Evolutionary conservation across 1,140 invertebrate genomes (phyloP).

Genomic region (Drosophila sp.): DNA sequence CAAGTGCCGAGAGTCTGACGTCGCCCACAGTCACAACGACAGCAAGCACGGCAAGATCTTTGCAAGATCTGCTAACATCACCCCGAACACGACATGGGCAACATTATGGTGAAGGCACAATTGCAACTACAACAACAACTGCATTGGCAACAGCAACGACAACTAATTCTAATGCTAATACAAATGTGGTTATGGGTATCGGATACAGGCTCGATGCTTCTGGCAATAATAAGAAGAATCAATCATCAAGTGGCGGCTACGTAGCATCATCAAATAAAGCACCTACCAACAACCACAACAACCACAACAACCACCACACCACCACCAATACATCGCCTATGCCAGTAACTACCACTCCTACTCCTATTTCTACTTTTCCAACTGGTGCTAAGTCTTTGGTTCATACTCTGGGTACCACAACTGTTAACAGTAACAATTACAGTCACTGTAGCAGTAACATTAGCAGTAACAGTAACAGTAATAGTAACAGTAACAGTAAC

Average conservation of each 20-base stretch:
- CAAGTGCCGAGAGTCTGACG: slow-evolving; percentile 84
- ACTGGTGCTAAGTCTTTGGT: slow-evolving; percentile 64
- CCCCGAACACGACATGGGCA: slow-evolving; percentile 65
- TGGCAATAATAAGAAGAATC: slow-evolving; percentile 21
- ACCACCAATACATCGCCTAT: slow-evolving; percentile 61
- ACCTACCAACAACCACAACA: slow-evolving; percentile 42
- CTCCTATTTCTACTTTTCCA: slow-evolving; percentile 75
- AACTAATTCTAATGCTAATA: slow-evolving; percentile 72
- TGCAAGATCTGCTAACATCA: slow-evolving; percentile 81
- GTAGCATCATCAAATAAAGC: slow-evolving; percentile 52
- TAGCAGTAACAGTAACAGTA: slow-evolving; percentile 32
- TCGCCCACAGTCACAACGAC: slow-evolving; percentile 72
- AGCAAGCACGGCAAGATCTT: slow-evolving; percentile 60
- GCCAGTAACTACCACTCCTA: slow-evolving; percentile 84
- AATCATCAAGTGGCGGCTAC: slow-evolving; percentile 39
- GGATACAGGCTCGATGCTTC: slow-evolving; percentile 33
- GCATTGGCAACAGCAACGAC: slow-evolving; percentile 17
- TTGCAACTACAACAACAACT: slow-evolving; percentile 21
- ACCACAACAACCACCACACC: slow-evolving; percentile 44
- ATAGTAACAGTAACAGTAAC: slow-evolving; percentile 22
- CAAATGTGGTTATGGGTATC: slow-evolving; percentile 76
- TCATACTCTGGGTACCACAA: slow-evolving; percentile 51
- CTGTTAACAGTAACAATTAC: slow-evolving; percentile 25
- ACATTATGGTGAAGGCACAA: slow-evolving; percentile 43
- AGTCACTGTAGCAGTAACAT: slow-evolving; percentile 2